A percentile compares a stretch with the other conserved stretches of the same genome.
Conservation (phyloP, 2,797 vertebrate species). For the Semaprochilodus insignis region DNA sequence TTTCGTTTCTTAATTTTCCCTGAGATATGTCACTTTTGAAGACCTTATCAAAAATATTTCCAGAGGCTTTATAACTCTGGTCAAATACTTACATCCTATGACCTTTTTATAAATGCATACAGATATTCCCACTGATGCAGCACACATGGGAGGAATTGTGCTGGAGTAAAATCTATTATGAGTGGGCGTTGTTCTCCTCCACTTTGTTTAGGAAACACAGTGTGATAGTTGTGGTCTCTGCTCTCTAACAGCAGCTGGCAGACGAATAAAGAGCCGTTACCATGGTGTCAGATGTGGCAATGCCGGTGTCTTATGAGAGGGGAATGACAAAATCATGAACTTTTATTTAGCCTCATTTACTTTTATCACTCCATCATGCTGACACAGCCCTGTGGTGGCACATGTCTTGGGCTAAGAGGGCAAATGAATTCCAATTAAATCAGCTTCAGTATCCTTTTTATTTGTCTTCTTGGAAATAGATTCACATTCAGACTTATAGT, state of each 20-base stretch:
- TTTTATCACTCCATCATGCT: background rate
- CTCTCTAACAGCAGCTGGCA: conserved; percentile 21
- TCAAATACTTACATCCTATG: background rate
- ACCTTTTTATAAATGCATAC: background rate
- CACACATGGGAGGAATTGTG: background rate
- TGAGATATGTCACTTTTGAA: no score
- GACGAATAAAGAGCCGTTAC: conserved; percentile 17
- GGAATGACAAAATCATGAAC: background rate
- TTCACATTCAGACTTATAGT: background rate
- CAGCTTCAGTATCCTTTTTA: background rate
- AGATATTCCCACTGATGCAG: background rate
- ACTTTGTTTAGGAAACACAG: conserved; percentile 15
- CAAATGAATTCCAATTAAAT: background rate
- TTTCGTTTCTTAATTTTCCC: no score
- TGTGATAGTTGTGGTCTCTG: conserved; percentile 20
- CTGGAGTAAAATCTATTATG: background rate
- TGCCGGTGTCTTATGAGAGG: conserved; percentile 4
- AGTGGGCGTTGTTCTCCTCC: background rate
- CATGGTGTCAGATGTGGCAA: conserved; percentile 15
- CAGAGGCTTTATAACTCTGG: background rate
- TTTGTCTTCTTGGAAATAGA: background rate
- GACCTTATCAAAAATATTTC: background rate
- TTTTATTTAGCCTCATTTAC: background rate
- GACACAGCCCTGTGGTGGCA: background rate
- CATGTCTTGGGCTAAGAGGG: background rate